Conservation (phyloP, 2,113 vertebrate species). For the Gasterosteus nipponicus region DNA sequence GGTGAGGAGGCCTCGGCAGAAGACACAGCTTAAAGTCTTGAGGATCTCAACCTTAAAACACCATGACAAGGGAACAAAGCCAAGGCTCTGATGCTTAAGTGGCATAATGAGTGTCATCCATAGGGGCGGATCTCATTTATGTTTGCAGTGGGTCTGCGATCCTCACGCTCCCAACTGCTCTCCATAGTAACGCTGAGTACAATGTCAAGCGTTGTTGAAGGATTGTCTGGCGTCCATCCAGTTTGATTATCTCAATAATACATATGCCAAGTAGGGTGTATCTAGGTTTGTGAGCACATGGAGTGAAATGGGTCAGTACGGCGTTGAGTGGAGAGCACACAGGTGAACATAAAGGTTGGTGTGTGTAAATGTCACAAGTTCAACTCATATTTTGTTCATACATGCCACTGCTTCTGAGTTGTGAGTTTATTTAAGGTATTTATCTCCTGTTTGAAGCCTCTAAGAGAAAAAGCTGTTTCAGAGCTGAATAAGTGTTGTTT, state of each 20-base stretch:
- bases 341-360: slow-evolving; percentile 31
- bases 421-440: slow-evolving; percentile 39
- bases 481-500: slow-evolving; percentile 64
- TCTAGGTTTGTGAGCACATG: slow-evolving; percentile 28
- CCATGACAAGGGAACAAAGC: slow-evolving; percentile 66
- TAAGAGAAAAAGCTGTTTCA: slow-evolving; percentile 44
- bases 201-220: slow-evolving; percentile 50
- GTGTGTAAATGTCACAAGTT: slow-evolving; percentile 18
- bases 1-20: slow-evolving; percentile 53
- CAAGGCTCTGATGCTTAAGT: slow-evolving; percentile 55
- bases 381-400: slow-evolving; percentile 57
- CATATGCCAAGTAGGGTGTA: slow-evolving; percentile 32
- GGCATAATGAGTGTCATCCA: slow-evolving; percentile 62
- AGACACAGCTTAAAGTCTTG: slow-evolving; percentile 41
- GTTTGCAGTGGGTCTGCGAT: slow-evolving; percentile 51
- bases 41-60: slow-evolving; percentile 62
- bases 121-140: slow-evolving; percentile 56
- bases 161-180: slow-evolving; percentile 13
- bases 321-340: slow-evolving; percentile 16
- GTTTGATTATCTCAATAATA: slow-evolving; percentile 34
- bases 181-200: slow-evolving; percentile 28
- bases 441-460: slow-evolving; percentile 28
- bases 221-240: slow-evolving; percentile 55
- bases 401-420: slow-evolving; percentile 36
- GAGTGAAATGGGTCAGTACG: slow-evolving; percentile 26